Base-by-base conservation (phyloP, 2,888 invertebrate species). In the Calephelis perditalis region DNA sequence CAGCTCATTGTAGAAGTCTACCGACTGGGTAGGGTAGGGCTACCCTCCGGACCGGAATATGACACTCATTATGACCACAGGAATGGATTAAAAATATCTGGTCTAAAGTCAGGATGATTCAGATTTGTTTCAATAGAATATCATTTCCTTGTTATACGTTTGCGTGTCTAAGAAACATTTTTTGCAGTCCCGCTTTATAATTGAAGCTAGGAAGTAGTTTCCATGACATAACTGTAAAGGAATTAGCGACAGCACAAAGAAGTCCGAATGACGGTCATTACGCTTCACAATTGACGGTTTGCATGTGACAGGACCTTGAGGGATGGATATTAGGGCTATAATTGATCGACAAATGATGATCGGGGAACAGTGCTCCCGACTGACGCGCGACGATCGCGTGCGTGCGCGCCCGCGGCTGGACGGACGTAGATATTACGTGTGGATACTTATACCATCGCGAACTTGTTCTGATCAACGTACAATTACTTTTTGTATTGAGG, bases 351-450 rank as follows among this genome's bases (percentile, higher is more conserved):
- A 56, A 67, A 66, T 65, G 70, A 62, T 66, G 63, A 73, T 54
- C 52, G 52, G 52, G 15, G 70, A 69, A 70, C 69, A 67, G 70
- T 63, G 78, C 78, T 82, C 74, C 81, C 79, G 81, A 71, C 71
- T 75, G 81, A 79, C 78, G 81, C 77, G 68, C 75, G 70, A 68
- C 67, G 63, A 77, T 81, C 79, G 84, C 82, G 82, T 87, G 89
- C 87, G 83, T 86, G 86, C 70, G 77, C 81, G 84, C 88, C 82
- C 69, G 76, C 72, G 79, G 85, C 81, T 67, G 72, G 73, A 74
- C 81, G 84, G 84, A 83, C 82, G 82, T 79, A 75, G 75, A 82
- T 87, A 89, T 89, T 89, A 88, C 77, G 77, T 76, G 77, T 84
- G 85, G 81, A 84, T 86, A 86, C 59, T 56, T 65, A 65, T 59